Percentiles rank a stretch among this genome's conserved stretches.
Conservation (phyloP, 2,113 vertebrate species). For the Pelodiscus sinensis region DNA sequence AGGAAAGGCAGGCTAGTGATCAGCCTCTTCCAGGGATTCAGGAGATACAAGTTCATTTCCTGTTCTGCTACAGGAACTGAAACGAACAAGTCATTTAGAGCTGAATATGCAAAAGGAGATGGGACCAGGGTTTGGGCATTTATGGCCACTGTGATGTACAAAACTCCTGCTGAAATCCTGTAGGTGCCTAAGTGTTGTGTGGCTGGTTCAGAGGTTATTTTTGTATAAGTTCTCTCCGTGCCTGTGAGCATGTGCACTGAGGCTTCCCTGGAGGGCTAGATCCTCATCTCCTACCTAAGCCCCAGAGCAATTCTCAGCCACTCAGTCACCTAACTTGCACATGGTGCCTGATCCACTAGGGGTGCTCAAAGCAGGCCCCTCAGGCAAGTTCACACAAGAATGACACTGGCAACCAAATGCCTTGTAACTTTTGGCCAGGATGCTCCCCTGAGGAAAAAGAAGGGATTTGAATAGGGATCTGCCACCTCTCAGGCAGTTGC, state of each 20-base stretch:
- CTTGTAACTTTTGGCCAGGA: no score
- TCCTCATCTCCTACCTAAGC: not conserved
- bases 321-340: not conserved
- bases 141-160: not conserved
- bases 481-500: not conserved
- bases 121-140: not conserved
- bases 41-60: not conserved
- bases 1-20: not conserved
- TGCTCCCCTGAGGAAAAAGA: no score
- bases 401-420: no score
- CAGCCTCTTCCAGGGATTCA: not conserved
- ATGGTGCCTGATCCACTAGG: no score
- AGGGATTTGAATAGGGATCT: not conserved
- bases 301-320: not conserved
- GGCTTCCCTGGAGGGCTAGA: not conserved
- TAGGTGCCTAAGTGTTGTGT: not conserved
- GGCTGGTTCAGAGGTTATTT: not conserved
- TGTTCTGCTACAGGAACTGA: not conserved
- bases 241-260: not conserved
- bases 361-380: not conserved
- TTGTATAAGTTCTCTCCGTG: not conserved
- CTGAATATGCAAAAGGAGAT: not conserved
- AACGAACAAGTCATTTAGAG: not conserved
- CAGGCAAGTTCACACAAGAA: not conserved
- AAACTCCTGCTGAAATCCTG: not conserved